Evolutionary conservation across 2,113 vertebrate genomes (phyloP).

Genomic region (Sisor rabdophorus): DNA sequence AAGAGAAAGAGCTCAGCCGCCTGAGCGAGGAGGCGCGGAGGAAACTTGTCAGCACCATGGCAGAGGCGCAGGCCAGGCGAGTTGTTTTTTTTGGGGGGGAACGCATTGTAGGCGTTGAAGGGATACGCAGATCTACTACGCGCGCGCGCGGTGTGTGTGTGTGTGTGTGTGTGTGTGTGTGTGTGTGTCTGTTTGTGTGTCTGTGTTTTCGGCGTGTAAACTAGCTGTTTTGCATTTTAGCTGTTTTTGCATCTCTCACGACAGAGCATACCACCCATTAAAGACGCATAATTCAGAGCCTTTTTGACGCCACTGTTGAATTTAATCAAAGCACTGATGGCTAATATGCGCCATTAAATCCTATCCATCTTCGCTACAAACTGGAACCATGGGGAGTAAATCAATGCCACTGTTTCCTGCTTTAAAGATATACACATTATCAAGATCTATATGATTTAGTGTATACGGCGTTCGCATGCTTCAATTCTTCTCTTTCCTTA

Average conservation of each 20-base stretch:
- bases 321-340: neutral
- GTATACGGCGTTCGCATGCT: too few relatives aligned
- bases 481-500: too few relatives aligned
- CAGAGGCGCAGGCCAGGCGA: constrained; percentile 90
- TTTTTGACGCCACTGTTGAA: neutral
- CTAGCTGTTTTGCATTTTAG: constrained; percentile 43
- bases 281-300: neutral
- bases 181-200: neutral
- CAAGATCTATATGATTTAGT: neutral
- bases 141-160: constrained; percentile 26
- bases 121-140: constrained; percentile 23
- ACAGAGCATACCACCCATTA: constrained; percentile 55
- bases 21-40: constrained; percentile 89
- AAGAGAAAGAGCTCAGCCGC: constrained; percentile 82
- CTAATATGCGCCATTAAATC: neutral
- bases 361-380: neutral
- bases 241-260: too few relatives aligned
- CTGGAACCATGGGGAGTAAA: neutral
- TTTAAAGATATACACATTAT: neutral
- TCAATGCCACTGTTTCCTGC: constrained; percentile 3
- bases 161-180: neutral
- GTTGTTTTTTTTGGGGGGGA: constrained; percentile 70
- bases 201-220: constrained; percentile 22
- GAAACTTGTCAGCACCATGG: constrained; percentile 88
- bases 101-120: constrained; percentile 10